A percentile compares a stretch with the other conserved stretches of the same genome.
phyloP scores from a whole-genome alignment of 2,797 vertebrate genomes.

The Clarias laeviceps region DNA sequence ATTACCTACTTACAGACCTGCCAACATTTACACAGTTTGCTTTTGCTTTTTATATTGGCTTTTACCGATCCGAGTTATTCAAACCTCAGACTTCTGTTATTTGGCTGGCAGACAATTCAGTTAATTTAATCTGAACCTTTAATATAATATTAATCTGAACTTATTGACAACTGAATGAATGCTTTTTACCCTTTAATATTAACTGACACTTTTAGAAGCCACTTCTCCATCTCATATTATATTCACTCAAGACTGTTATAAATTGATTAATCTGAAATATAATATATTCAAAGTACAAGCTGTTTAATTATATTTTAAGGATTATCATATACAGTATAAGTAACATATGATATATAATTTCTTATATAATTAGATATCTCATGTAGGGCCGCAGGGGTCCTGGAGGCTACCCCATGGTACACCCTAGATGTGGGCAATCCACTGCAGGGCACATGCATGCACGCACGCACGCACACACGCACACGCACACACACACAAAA shows the following conservation, averaged over 20 bases:
- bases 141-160: background rate
- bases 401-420: too few species aligned
- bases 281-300: background rate
- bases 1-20: background rate
- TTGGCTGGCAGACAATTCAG: background rate
- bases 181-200: background rate
- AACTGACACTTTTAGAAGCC: background rate
- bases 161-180: background rate
- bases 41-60: background rate
- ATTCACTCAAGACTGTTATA: background rate
- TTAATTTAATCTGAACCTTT: too few species aligned
- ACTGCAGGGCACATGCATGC: too few species aligned
- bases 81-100: background rate
- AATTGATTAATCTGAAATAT: background rate
- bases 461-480: too few species aligned
- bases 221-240: background rate
- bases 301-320: background rate
- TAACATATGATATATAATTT: too few species aligned
- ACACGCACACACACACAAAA: too few species aligned
- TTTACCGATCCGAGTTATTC: background rate
- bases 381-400: too few species aligned
- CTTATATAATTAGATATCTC: too few species aligned
- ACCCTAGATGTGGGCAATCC: too few species aligned
- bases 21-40: background rate
- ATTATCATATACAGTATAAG: background rate